Base-by-base conservation (phyloP, 2,888 invertebrate species). In the Auanema sp. region DNA sequence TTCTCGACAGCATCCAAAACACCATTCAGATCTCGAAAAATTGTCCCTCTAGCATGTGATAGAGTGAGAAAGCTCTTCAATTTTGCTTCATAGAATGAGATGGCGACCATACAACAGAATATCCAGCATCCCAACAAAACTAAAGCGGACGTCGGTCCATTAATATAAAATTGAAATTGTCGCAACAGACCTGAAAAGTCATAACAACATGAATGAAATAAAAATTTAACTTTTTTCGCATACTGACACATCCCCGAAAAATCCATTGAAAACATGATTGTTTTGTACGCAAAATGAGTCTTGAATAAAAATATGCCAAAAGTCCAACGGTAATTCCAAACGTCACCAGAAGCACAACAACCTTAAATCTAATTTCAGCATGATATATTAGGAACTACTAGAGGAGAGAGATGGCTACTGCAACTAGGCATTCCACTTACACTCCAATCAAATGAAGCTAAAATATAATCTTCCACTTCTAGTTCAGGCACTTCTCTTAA, bases 51-150 rank as follows among this genome's bases (percentile, higher is more conserved):
- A 18, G 64, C 63, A 43, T 69, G 68, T 6, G 72, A 68, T 6
- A 72, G 57, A 0, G 67, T 64, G 6, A 72, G 66, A 52, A 72
- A 72, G 60, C 68, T 69, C 42, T 69, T 69, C 1, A 72, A 57
- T 40, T 72, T 72, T 21, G 68, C 68, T 41, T 68, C 65, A 25
- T 68, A 68, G 43, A 65, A 68, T 25, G 68, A 65, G 42, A 68
- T 65, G 5, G 65, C 65, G 6, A 68, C 51, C 33, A 33, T 33
- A 56, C 62, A 62, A 51, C 56, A 62, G 41, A 62, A 56, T 49
- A 62, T 18, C 62, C 62, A 62, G 2, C 50, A 56, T 16, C 42
- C 57, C 11, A 62, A 25, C 10, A 62, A 51, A 21, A 62, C 11
- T 11, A 44, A 57, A 12, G 62, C 62, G 14, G 62, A 42, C 3